Conservation (phyloP, 35 echinoderm and acorn worm genomes). For the Apostichopus parvimensis region DNA sequence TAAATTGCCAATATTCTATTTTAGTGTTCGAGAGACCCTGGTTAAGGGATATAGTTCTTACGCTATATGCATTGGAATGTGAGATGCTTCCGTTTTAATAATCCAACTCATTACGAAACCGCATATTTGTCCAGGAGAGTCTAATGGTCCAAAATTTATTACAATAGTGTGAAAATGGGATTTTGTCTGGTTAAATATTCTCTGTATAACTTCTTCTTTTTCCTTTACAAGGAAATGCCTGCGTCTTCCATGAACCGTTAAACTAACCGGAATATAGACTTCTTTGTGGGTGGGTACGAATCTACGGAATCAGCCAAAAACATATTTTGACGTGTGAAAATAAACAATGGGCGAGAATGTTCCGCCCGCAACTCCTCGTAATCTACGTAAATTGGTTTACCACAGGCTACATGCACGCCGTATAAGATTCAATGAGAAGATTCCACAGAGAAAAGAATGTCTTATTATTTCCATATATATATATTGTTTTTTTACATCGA, state of each 20-base stretch:
- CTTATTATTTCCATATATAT: background rate
- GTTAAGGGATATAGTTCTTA: background rate
- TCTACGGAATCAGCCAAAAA: background rate
- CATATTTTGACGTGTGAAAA: conserved; percentile 22
- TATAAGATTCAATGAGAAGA: no score
- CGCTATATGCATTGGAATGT: background rate
- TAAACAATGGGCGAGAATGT: background rate
- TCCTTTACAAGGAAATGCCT: background rate
- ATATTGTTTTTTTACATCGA: background rate
- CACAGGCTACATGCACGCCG: background rate
- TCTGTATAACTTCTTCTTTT: background rate
- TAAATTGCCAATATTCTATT: no score
- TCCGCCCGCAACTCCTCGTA: background rate
- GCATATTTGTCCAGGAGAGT: background rate
- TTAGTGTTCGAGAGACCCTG: no score
- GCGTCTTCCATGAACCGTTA: background rate
- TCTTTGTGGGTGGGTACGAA: conserved; percentile 3
- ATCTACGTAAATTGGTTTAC: conserved; percentile 17
- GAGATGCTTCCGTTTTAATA: background rate
- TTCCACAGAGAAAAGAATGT: no score
- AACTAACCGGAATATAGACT: background rate
- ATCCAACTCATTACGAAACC: background rate
- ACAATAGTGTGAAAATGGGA: background rate
- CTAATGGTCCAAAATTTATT: background rate
- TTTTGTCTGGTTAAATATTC: background rate